Evolutionary conservation across 2,888 invertebrate species (phyloP).

Genomic region (Polyommatus icarus): DNA sequence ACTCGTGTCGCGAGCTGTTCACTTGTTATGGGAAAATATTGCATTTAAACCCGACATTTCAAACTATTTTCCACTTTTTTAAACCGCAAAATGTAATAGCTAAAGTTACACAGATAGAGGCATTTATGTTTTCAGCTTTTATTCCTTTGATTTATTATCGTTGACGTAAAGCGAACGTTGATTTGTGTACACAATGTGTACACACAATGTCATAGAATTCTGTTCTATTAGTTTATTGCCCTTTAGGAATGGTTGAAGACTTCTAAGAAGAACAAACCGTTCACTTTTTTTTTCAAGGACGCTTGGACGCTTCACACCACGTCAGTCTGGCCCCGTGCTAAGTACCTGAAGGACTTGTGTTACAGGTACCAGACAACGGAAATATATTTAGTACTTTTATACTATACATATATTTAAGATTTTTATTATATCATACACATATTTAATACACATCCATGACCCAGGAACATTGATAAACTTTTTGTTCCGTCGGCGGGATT

Average conservation of each 20-base stretch:
- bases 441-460: too few species aligned
- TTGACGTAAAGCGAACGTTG: not conserved
- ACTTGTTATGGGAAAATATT: slow-evolving; percentile 26
- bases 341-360: too few species aligned
- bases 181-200: not conserved
- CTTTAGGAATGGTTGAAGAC: not conserved
- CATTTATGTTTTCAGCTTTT: slow-evolving; percentile 23
- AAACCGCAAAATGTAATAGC: slow-evolving; percentile 18
- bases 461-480: too few species aligned
- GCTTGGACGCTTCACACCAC: too few species aligned
- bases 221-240: not conserved
- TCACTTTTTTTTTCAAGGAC: too few species aligned
- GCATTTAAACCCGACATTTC: slow-evolving; percentile 25
- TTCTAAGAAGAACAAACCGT: not conserved
- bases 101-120: slow-evolving; percentile 4
- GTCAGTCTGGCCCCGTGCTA: too few species aligned
- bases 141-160: slow-evolving; percentile 16
- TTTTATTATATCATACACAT: too few species aligned
- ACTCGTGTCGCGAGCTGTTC: slow-evolving; percentile 21
- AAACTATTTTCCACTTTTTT: slow-evolving; percentile 18
- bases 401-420: too few species aligned
- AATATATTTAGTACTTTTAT: too few species aligned
- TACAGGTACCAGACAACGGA: too few species aligned
- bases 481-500: too few species aligned
- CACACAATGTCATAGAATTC: not conserved